A percentile compares a stretch with the other conserved stretches of the same genome.
These are phyloP conservation scores for Dolichotis patagonum DNA, from an alignment of 2,113 vertebrate species.

Conservation along the genomic window DNA sequence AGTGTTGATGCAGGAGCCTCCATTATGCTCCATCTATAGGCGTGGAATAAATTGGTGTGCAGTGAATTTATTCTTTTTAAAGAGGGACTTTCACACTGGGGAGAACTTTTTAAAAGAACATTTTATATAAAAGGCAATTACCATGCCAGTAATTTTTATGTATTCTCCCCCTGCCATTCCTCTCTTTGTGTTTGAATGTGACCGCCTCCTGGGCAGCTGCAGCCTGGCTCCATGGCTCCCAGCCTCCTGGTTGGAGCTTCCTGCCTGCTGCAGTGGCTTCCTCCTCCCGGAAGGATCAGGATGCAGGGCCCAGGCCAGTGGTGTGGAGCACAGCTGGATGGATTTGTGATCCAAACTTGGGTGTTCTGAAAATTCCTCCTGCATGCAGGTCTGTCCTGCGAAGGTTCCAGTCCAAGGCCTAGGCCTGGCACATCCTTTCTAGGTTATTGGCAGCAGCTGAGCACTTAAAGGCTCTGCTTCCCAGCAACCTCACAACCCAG, in stretches of 20 bases:
- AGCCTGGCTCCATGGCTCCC: conserved; percentile 56
- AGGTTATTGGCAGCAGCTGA: conserved; percentile 12
- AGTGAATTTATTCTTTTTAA: conserved; percentile 86
- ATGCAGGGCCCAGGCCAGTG: background rate
- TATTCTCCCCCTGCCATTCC: conserved; percentile 80
- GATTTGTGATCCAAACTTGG: conserved; percentile 38
- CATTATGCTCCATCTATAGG: conserved; percentile 86
- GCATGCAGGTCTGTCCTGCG: background rate
- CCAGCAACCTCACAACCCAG: background rate
- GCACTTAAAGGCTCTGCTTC: conserved; percentile 67
- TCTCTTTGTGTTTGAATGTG: conserved; percentile 83
- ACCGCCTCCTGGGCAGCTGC: conserved; percentile 80
- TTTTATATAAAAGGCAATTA: conserved; percentile 90
- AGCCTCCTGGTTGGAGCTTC: background rate
- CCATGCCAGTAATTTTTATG: conserved; percentile 86
- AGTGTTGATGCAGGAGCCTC: conserved; percentile 86
- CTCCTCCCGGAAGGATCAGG: conserved; percentile 38
- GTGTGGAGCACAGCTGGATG: background rate
- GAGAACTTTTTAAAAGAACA: conserved; percentile 85
- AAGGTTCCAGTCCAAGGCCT: conserved; percentile 51
- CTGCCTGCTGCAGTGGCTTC: background rate
- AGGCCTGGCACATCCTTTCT: background rate
- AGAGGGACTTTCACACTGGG: conserved; percentile 82
- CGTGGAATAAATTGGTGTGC: conserved; percentile 86
- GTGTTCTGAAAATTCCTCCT: conserved; percentile 40